phyloP scores from a whole-genome alignment of 2,797 vertebrate species.

The Acrocephalus scirpaceus region DNA sequence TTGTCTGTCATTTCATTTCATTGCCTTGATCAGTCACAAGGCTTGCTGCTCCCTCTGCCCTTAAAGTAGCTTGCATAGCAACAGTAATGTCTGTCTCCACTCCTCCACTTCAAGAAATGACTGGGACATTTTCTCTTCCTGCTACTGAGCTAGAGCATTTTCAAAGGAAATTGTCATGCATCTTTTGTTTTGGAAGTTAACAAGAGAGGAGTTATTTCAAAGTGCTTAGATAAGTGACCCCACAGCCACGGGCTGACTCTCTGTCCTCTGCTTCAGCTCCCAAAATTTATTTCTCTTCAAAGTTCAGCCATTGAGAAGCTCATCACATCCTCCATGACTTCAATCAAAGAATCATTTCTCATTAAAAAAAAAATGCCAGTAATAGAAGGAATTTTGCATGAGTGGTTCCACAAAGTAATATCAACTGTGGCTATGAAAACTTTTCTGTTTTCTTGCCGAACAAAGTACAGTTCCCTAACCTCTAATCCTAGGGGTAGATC shows the following conservation, averaged over 20 bases:
- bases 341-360: not conserved
- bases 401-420: not conserved
- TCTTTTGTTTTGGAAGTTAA: not conserved
- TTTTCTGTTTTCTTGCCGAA: not conserved
- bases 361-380: not conserved
- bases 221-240: not conserved
- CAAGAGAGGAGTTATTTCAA: not conserved
- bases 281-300: not conserved
- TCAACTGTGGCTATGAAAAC: not conserved
- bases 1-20: not conserved
- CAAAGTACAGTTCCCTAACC: not conserved
- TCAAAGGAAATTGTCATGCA: not conserved
- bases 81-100: not conserved
- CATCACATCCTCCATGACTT: not conserved
- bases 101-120: not conserved
- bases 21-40: not conserved
- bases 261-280: not conserved
- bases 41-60: not conserved
- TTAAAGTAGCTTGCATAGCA: not conserved
- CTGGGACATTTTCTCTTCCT: not conserved
- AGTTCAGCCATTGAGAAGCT: not conserved
- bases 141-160: not conserved
- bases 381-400: not conserved
- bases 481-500: not conserved
- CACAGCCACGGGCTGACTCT: rapidly evolving